A percentile compares a stretch with the other conserved stretches of the same genome.
These are phyloP conservation scores for Leptopterna dolabrata DNA, from an alignment of 2,888 invertebrate species.

Conservation along the genomic window DNA sequence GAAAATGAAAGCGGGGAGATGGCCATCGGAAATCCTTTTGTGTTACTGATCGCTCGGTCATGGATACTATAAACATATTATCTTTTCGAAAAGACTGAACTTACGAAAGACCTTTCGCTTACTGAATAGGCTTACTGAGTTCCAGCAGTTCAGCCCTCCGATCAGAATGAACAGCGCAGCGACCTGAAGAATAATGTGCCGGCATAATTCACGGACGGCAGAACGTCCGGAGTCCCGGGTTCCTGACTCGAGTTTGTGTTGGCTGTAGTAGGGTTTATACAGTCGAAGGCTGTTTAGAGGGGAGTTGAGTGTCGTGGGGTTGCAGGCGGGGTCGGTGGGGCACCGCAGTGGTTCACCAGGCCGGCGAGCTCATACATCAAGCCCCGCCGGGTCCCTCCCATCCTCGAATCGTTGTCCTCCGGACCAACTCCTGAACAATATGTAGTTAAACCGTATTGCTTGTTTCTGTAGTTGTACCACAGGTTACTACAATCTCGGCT, in stretches of 20 bases:
- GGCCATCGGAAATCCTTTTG: too few relatives aligned
- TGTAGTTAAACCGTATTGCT: background rate
- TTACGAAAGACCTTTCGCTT: too few relatives aligned
- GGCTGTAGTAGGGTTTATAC: background rate
- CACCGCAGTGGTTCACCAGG: background rate
- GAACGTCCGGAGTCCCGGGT: background rate
- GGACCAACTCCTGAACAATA: background rate
- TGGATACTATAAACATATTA: too few relatives aligned
- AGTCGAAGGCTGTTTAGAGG: background rate
- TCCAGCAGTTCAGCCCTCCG: background rate
- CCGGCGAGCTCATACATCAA: background rate
- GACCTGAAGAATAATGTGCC: background rate
- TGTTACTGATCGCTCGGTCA: too few relatives aligned
- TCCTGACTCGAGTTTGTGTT: background rate
- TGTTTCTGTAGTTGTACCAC: too few relatives aligned
- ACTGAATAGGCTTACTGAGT: too few relatives aligned
- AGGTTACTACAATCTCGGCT: too few relatives aligned
- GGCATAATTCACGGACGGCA: background rate
- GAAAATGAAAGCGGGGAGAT: too few relatives aligned
- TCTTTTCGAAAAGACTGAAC: too few relatives aligned
- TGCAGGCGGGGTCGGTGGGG: background rate
- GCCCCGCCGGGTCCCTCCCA: background rate
- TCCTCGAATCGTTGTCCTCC: background rate
- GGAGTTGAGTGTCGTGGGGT: background rate
- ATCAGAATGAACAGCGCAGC: background rate